phyloP scores from a whole-genome alignment of 2,113 vertebrate genomes.

The Tenebrosternarchus preto region DNA sequence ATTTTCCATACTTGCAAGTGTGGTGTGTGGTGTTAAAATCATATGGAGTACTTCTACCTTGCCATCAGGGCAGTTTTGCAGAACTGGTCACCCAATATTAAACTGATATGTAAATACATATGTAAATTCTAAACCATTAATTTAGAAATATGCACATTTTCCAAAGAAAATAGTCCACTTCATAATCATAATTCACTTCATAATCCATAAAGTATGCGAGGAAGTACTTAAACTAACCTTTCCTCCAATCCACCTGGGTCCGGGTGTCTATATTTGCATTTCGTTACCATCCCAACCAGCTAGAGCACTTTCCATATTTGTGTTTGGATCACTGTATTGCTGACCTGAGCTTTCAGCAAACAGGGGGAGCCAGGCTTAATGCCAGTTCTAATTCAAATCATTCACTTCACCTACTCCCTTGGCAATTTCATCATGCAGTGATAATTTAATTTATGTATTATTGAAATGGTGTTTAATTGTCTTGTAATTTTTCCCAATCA shows the following conservation, averaged over 20 bases:
- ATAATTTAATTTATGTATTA: constrained; percentile 12
- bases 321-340: not conserved
- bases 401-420: constrained; percentile 19
- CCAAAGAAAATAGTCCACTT: no score
- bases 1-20: constrained; percentile 30
- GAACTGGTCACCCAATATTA: not conserved
- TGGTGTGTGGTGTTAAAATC: not conserved
- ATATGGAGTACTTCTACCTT: not conserved
- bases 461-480: not conserved
- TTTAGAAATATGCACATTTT: no score
- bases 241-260: not conserved
- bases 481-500: constrained; percentile 4
- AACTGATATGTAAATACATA: not conserved
- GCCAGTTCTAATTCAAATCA: constrained; percentile 8
- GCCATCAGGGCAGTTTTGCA: not conserved
- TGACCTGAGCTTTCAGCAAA: not conserved
- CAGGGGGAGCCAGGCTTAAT: not conserved
- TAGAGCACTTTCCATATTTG: not conserved
- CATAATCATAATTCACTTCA: no score
- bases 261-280: not conserved
- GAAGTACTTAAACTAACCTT: not conserved
- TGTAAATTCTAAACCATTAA: no score
- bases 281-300: not conserved
- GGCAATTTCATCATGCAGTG: constrained; percentile 9
- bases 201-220: no score